Evolutionary conservation across 2,888 invertebrate genomes (phyloP).

Genomic region (Ennomos quercinarius): DNA sequence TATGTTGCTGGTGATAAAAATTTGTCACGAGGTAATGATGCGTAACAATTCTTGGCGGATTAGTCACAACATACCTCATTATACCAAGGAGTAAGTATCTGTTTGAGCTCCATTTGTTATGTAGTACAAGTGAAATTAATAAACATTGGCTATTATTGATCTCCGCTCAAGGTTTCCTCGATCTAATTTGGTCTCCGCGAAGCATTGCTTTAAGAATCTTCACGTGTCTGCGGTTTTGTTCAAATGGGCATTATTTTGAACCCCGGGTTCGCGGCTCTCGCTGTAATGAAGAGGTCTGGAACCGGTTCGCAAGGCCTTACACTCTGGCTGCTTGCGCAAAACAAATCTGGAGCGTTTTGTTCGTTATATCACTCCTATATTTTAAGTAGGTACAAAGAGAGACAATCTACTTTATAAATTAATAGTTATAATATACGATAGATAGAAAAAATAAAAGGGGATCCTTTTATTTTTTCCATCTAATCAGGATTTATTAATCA

Average conservation of each 20-base stretch:
- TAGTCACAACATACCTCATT: not conserved
- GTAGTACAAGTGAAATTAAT: constrained; percentile 3
- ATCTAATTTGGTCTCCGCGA: constrained; percentile 28
- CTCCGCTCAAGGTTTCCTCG: constrained; percentile 25
- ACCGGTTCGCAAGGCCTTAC: constrained; percentile 62
- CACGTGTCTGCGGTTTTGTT: constrained; percentile 39
- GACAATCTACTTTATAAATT: no score
- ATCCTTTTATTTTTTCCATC: no score
- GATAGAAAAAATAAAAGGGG: no score
- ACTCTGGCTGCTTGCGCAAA: constrained; percentile 8
- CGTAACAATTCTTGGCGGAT: not conserved
- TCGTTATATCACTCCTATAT: not conserved
- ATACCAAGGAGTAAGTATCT: no score
- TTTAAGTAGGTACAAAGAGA: no score
- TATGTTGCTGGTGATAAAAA: constrained; percentile 8
- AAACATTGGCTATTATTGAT: constrained; percentile 12
- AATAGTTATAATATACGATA: no score
- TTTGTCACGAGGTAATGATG: constrained; percentile 13
- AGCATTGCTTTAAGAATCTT: constrained; percentile 8
- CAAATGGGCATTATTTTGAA: constrained; percentile 37
- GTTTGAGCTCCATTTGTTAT: not conserved
- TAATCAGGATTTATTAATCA: no score
- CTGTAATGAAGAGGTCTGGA: constrained; percentile 65
- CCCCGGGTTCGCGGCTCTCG: constrained; percentile 30
- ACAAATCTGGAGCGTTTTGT: constrained; percentile 24